Percentiles rank a stretch among this genome's conserved stretches.
These are phyloP conservation scores for Hartigia nigra DNA, from an alignment of 2,888 invertebrate species.

Conservation along the genomic window DNA sequence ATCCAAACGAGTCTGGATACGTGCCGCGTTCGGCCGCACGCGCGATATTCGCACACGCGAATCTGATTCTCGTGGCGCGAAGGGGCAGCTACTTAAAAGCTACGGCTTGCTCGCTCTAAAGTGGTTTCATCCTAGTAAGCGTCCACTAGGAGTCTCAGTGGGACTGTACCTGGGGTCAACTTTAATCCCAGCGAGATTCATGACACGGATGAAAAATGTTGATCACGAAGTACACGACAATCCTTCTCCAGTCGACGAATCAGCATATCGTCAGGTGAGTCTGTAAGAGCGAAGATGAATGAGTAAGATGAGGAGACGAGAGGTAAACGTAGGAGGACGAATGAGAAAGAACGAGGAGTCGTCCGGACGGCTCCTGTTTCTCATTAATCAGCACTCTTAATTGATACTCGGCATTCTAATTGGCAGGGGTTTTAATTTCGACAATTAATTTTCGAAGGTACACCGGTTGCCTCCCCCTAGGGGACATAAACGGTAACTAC, in stretches of 20 bases:
- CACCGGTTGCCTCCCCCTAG: neutral
- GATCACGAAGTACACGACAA: slow-evolving; percentile 78
- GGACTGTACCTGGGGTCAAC: neutral
- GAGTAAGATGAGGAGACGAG: neutral
- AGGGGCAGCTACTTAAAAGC: neutral
- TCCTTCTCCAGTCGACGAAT: slow-evolving; percentile 75
- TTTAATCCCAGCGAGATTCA: neutral
- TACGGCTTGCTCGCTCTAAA: neutral
- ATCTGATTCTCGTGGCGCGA: neutral
- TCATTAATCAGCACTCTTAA: slow-evolving; percentile 30
- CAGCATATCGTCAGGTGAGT: slow-evolving; percentile 57
- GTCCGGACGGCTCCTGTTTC: neutral
- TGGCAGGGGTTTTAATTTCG: slow-evolving; percentile 37
- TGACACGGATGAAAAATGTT: slow-evolving; percentile 67
- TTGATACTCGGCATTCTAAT: slow-evolving; percentile 29
- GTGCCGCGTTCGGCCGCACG: slow-evolving; percentile 14
- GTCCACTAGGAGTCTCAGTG: neutral
- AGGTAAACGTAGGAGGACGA: slow-evolving; percentile 1
- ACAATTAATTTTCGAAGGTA: slow-evolving; percentile 33
- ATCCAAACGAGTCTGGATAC: neutral
- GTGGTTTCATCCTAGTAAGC: neutral
- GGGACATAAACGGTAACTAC: neutral
- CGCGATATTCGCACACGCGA: slow-evolving; percentile 39
- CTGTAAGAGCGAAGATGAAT: neutral
- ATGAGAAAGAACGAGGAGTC: neutral